phyloP scores from a whole-genome alignment of 2,888 invertebrate genomes.

The Mesochorus sp. region DNA sequence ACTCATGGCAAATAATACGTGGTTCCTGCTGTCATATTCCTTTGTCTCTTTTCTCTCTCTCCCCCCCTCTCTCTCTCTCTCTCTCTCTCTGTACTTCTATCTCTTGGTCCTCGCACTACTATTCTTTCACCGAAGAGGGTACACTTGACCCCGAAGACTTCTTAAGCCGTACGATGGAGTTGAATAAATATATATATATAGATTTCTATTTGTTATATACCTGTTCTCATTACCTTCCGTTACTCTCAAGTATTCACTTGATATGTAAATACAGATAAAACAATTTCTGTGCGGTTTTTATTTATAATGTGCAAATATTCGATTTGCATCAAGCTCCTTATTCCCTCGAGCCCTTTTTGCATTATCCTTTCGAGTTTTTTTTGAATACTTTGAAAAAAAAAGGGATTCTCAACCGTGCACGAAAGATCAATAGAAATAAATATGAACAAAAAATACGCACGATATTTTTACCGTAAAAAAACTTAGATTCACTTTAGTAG shows the following conservation, averaged over 20 bases:
- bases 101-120: slow-evolving; percentile 24
- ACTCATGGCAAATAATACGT: slow-evolving; percentile 72
- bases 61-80: slow-evolving; percentile 7
- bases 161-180: slow-evolving; percentile 17
- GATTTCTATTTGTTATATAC: slow-evolving; percentile 7
- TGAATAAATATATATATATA: slow-evolving; percentile 10
- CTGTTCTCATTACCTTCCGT: slow-evolving; percentile 2
- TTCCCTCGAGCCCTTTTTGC: no score
- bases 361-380: no score
- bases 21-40: slow-evolving; percentile 55
- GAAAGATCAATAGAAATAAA: not conserved
- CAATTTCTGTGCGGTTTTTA: slow-evolving; percentile 17
- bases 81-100: slow-evolving; percentile 27
- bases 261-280: slow-evolving; percentile 6
- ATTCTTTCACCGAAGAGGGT: slow-evolving; percentile 39
- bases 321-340: no score
- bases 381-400: no score
- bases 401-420: no score
- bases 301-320: slow-evolving; percentile 21
- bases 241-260: slow-evolving; percentile 22
- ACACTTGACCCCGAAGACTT: slow-evolving; percentile 53
- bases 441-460: not conserved
- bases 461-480: no score
- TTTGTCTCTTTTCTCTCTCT: slow-evolving; percentile 27
- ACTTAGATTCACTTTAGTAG: slow-evolving; percentile 15